Evolutionary conservation across 2,888 invertebrate genomes (phyloP).

Genomic region (Microplitis deprimator): DNA sequence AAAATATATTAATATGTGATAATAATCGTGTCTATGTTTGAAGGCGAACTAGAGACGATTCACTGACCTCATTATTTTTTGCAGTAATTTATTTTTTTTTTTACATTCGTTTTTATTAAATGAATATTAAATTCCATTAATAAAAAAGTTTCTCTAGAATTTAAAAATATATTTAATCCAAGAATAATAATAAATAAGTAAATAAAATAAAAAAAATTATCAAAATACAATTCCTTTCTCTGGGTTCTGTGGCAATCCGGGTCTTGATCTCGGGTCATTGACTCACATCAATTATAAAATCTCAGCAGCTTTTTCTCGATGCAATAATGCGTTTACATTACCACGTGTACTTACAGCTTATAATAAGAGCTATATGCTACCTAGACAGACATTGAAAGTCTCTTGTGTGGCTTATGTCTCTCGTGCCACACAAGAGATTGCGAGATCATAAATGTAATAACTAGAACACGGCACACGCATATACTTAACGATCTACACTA

Average conservation of each 20-base stretch:
- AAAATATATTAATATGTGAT: background rate
- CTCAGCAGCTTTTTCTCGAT: constrained; percentile 10
- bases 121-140: background rate
- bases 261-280: constrained; percentile 26
- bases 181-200: background rate
- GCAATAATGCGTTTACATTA: constrained; percentile 8
- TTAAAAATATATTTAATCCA: background rate
- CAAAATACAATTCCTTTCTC: constrained; percentile 3
- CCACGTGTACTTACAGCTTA: background rate
- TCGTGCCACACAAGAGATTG: constrained; percentile 26
- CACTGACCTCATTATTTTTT: constrained; percentile 30
- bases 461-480: constrained; percentile 35
- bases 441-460: constrained; percentile 43
- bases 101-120: background rate
- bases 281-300: constrained; percentile 32
- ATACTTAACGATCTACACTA: background rate
- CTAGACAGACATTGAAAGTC: background rate
- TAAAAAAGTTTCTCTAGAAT: background rate
- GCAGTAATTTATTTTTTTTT: constrained; percentile 11
- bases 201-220: background rate
- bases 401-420: background rate
- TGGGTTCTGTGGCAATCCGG: constrained; percentile 13
- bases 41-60: constrained; percentile 20
- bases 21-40: constrained; percentile 9
- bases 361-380: background rate